phyloP scores from a whole-genome alignment of 2,113 vertebrate genomes.

The Stigmatopora argus region DNA sequence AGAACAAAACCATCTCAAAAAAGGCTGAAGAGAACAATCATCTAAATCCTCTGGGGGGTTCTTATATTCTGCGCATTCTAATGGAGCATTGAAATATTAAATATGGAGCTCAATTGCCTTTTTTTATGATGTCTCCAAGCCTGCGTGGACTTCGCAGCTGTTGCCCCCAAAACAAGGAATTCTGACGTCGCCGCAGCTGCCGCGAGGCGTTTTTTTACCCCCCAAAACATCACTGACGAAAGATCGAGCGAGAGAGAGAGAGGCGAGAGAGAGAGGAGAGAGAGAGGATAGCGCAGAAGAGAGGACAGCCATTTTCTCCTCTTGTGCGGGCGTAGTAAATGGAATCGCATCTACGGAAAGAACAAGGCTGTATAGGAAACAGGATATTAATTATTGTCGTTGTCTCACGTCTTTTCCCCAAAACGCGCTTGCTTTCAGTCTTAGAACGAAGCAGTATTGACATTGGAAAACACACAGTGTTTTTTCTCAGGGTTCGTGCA shows the following conservation, averaged over 20 bases:
- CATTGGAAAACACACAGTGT: no score
- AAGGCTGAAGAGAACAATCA: background rate
- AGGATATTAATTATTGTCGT: background rate
- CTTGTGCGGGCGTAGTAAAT: conserved; percentile 19
- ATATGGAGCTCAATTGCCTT: background rate
- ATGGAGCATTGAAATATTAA: background rate
- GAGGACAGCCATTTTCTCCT: conserved; percentile 65
- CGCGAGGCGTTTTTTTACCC: conserved; percentile 3
- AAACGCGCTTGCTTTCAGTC: conserved; percentile 2
- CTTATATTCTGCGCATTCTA: background rate
- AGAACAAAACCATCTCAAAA: background rate
- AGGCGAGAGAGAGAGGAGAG: conserved; percentile 14
- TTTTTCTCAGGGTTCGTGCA: background rate
- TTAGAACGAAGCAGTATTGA: background rate
- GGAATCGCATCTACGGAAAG: background rate
- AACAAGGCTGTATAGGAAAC: background rate
- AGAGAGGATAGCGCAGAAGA: conserved; percentile 8
- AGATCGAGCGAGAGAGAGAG: conserved; percentile 13
- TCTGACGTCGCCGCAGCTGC: conserved; percentile 13
- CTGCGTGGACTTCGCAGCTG: conserved; percentile 13
- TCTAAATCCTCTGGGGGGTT: no score
- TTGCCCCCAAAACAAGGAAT: background rate
- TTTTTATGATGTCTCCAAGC: background rate
- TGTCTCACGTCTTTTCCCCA: background rate
- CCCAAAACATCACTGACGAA: background rate